A percentile compares a stretch with the other conserved stretches of the same genome.
Conservation (phyloP, 2,888 invertebrate genomes). For the Neoascia interrupta region DNA sequence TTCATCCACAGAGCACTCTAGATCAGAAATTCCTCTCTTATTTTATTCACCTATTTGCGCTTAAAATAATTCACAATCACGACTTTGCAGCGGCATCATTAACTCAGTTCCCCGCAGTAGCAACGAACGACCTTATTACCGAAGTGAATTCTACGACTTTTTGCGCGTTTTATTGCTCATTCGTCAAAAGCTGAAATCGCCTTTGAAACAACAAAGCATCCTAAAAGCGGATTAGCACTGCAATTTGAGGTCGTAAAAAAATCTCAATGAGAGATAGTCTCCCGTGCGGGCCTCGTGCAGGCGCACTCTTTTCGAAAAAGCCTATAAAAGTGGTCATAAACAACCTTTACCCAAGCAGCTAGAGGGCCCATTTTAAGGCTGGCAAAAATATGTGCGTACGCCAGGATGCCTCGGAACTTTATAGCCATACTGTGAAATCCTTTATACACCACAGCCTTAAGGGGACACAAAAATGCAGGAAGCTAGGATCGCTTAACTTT, state of each 20-base stretch:
- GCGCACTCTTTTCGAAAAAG: constrained; percentile 6
- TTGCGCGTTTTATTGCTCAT: constrained; percentile 32
- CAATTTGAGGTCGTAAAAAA: constrained; percentile 56
- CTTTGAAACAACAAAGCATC: constrained; percentile 17
- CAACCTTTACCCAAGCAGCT: constrained; percentile 2
- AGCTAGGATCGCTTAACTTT: constrained; percentile 4
- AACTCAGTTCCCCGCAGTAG: too few relatives aligned
- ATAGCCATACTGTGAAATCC: constrained; percentile 10
- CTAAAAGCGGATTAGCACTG: constrained; percentile 50
- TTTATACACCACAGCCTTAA: background rate
- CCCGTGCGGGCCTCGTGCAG: background rate
- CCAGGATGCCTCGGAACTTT: constrained; percentile 37
- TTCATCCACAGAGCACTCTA: too few relatives aligned
- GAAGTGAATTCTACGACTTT: background rate
- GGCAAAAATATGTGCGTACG: too few relatives aligned
- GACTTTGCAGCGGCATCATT: too few relatives aligned
- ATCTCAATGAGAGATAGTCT: constrained; percentile 21
- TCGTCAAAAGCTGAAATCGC: constrained; percentile 12
- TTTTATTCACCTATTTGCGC: too few relatives aligned
- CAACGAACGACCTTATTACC: too few relatives aligned
- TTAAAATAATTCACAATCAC: too few relatives aligned
- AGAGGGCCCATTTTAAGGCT: constrained; percentile 7
- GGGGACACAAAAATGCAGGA: constrained; percentile 12
- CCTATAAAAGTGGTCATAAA: constrained; percentile 38
- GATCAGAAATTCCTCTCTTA: too few relatives aligned